These are phyloP conservation scores for Rhagium mordax DNA, from an alignment of 2,888 invertebrate genomes.

Conservation along the genomic window DNA sequence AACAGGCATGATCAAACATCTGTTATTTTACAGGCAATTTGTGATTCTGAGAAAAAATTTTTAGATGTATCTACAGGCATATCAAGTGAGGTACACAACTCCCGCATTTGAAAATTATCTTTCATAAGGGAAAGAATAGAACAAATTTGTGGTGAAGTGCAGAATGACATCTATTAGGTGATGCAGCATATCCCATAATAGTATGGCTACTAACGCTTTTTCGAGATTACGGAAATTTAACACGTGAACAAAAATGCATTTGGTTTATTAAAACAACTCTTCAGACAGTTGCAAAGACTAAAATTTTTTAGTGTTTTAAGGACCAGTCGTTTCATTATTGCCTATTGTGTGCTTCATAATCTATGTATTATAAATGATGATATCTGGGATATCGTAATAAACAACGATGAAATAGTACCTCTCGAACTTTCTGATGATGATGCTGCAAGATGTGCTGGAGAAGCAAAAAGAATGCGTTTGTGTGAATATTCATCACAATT, in stretches of 20 bases:
- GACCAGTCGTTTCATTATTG: constrained; percentile 52
- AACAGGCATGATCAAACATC: constrained; percentile 58
- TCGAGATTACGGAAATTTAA: constrained; percentile 56
- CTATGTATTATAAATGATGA: constrained; percentile 54
- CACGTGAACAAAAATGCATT: constrained; percentile 57
- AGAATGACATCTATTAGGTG: constrained; percentile 56
- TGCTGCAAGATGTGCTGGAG: too few relatives aligned
- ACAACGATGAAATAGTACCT: too few relatives aligned
- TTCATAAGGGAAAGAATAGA: constrained; percentile 53
- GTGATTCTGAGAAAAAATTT: constrained; percentile 54
- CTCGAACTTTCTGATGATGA: too few relatives aligned
- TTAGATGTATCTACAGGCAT: constrained; percentile 58
- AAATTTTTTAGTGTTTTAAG: constrained; percentile 39
- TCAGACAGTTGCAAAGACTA: constrained; percentile 44
- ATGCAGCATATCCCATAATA: constrained; percentile 56
- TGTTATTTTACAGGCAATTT: constrained; percentile 60
- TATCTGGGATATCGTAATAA: neutral
- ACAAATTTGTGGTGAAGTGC: constrained; percentile 45
- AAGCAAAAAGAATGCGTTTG: too few relatives aligned
- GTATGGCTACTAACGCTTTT: constrained; percentile 56
- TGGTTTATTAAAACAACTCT: constrained; percentile 56
- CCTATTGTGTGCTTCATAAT: constrained; percentile 57
- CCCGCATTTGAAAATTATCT: too few relatives aligned
- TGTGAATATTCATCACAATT: too few relatives aligned
- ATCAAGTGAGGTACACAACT: constrained; percentile 38